Conservation (phyloP, 2,888 invertebrate genomes). For the Matsumyia berberina region DNA sequence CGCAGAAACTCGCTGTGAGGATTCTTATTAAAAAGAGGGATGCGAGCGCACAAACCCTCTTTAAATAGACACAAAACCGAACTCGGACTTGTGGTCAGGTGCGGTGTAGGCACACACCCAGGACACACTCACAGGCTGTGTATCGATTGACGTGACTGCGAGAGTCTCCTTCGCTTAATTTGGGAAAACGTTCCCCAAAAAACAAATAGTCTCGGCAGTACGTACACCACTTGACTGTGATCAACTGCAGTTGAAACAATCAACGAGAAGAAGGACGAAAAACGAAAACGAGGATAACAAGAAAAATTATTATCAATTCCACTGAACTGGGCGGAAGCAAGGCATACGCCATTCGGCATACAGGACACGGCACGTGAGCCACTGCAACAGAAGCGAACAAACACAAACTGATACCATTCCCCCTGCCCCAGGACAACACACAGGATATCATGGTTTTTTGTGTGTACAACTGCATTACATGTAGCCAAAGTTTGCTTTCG, state of each 20-base stretch:
- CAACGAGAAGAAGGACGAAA: slow-evolving; percentile 25
- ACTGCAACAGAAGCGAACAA: not conserved
- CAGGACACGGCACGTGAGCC: not conserved
- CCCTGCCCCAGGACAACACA: not conserved
- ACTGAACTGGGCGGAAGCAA: slow-evolving; percentile 22
- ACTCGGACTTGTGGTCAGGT: slow-evolving; percentile 62
- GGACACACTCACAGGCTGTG: no score
- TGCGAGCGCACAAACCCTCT: slow-evolving; percentile 21
- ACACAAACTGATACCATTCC: not conserved
- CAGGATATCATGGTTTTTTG: slow-evolving; percentile 53
- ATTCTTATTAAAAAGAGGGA: slow-evolving; percentile 27
- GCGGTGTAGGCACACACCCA: slow-evolving; percentile 8
- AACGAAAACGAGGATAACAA: slow-evolving; percentile 1
- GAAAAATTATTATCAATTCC: slow-evolving; percentile 38
- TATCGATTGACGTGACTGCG: slow-evolving; percentile 42
- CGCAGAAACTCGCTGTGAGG: slow-evolving; percentile 3
- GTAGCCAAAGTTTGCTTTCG: slow-evolving; percentile 50
- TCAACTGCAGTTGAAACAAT: slow-evolving; percentile 59
- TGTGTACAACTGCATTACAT: slow-evolving; percentile 30
- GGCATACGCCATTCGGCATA: no score
- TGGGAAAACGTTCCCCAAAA: not conserved
- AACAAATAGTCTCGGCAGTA: no score
- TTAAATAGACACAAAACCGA: slow-evolving; percentile 63
- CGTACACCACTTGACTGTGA: slow-evolving; percentile 35
- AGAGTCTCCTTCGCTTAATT: slow-evolving; percentile 1